Percentiles rank a stretch among this genome's conserved stretches.
These are phyloP conservation scores for Helicolenus hilgendorfi DNA, from an alignment of 2,797 vertebrate species.

Conservation along the genomic window DNA sequence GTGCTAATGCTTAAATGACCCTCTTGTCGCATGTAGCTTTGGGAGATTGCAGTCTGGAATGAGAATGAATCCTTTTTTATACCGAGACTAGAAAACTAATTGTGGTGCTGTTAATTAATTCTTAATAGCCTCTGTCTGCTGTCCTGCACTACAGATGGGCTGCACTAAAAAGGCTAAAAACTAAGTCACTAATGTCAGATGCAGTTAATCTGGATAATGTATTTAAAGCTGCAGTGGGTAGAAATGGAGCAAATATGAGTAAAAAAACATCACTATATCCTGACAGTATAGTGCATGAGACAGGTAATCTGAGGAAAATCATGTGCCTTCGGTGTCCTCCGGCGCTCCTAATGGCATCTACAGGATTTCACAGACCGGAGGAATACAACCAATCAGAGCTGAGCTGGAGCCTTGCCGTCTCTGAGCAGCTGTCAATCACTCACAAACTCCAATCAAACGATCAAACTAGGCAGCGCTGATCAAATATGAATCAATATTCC, in stretches of 20 bases:
- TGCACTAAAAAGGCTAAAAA: constrained; percentile 52
- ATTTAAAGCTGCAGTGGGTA: neutral
- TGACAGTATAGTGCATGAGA: too few species aligned
- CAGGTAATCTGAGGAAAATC: neutral
- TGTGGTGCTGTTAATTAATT: constrained; percentile 72
- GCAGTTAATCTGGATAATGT: constrained; percentile 40
- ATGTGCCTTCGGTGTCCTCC: neutral
- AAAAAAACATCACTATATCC: too few species aligned
- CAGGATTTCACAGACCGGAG: neutral
- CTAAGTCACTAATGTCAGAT: constrained; percentile 55
- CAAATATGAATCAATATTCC: too few species aligned
- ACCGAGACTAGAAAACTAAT: constrained; percentile 63
- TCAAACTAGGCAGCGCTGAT: neutral
- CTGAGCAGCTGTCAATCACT: neutral
- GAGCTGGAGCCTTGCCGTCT: too few species aligned
- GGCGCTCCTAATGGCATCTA: neutral
- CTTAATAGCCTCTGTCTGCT: constrained; percentile 67
- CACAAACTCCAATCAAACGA: neutral
- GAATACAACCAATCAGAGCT: neutral
- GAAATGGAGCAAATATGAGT: neutral
- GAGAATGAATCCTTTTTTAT: constrained; percentile 56
- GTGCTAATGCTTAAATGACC: constrained; percentile 18
- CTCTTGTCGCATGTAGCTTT: constrained; percentile 40
- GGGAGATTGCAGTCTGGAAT: constrained; percentile 33
- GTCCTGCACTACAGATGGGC: constrained; percentile 30